Conservation (phyloP, 2,113 vertebrate genomes). For the Phalacrocorax aristotelis region DNA sequence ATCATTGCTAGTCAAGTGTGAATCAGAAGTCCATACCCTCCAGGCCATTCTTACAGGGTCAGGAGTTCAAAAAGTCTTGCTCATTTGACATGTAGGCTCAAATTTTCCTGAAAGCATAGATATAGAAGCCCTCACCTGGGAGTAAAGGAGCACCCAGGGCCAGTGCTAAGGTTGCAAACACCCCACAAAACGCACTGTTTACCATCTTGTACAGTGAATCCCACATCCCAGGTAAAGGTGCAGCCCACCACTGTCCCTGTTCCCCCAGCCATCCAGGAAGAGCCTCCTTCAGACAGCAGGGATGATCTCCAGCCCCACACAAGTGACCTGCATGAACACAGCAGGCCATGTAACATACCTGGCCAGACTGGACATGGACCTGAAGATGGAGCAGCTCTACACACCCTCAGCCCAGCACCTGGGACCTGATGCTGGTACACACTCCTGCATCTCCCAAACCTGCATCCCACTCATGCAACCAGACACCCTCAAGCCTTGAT, state of each 20-base stretch:
- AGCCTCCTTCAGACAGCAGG: background rate
- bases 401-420: background rate
- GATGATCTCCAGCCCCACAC: background rate
- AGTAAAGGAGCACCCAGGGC: background rate
- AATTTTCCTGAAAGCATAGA: background rate
- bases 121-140: background rate
- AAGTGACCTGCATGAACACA: background rate
- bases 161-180: background rate
- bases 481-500: background rate
- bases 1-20: background rate
- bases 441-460: background rate
- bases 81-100: rapidly evolving
- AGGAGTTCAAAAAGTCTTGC: background rate
- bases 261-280: background rate
- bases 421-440: background rate
- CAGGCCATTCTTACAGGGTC: background rate
- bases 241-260: too few relatives aligned
- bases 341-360: background rate
- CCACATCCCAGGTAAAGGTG: background rate
- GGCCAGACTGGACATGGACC: background rate
- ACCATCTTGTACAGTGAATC: background rate
- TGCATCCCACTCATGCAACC: background rate
- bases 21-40: background rate
- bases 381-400: background rate
- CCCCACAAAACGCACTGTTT: background rate